Base-by-base conservation (phyloP, 1,140 invertebrate genomes). In the Oreohelix idahoensis region DNA sequence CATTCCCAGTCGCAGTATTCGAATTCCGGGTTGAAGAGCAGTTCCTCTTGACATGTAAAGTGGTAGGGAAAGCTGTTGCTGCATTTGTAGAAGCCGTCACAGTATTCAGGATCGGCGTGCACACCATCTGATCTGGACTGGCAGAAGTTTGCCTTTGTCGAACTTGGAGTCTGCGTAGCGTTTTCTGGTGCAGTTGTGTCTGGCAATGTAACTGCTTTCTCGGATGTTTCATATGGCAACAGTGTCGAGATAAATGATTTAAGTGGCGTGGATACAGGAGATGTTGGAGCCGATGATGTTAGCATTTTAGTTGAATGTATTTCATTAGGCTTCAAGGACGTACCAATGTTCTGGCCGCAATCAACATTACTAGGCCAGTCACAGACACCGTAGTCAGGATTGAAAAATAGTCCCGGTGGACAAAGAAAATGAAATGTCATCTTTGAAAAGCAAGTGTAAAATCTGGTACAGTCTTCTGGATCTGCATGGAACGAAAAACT, bases 361-460 rank as follows among this genome's bases (percentile, higher is more conserved):
- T 63, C 15, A 20, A 79, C 77, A 66, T 79, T 79, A 39, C 17
- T 10, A 4, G 77, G 77, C 77, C 77, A 79, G 58, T 79, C 77
- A 35, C 77, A 79, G 23, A 63, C 77, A 10, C 5, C 10, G 51
- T 20, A 2, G 4, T 13, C 39, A 20, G 0, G 8, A n/a, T 79
- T 79, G 53, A 79, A 79, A 38, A 36, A 2, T 29, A 79, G 53
- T 15, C 51, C 53, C 23, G 77, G 11, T n/a, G 77, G 77, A 32
- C 77, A 79, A 26, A 5, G 1, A 20, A 20, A 26, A 20, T 5
- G 8, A 36, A 10, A 79, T 23, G 77, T 66, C 15, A 38, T 66
- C 11, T 5, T 8, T n/a, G 20, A 8, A 13, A 39, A 39, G 53
- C 77, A 79, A 23, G 13, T 63, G 58, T 79, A 79, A 23, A 36